Conservation (phyloP, 2,888 invertebrate genomes). For the Drosophila eohydei region DNA sequence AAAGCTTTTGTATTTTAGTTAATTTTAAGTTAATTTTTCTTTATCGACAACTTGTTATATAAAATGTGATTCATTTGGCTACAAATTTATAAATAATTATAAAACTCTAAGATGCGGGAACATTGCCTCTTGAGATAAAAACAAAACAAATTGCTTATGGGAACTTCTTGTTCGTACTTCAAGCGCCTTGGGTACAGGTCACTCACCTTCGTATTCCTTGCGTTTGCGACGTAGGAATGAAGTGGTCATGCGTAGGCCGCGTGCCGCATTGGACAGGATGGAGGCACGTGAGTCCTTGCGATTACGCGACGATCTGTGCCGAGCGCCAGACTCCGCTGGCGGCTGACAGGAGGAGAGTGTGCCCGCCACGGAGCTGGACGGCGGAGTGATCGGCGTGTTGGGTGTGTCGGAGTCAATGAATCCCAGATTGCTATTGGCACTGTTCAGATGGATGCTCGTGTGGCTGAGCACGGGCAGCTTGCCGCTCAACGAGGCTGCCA, state of each 20-base stretch:
- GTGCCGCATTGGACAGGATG: constrained; percentile 75
- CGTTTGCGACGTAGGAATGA: constrained; percentile 83
- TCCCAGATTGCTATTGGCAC: constrained; percentile 81
- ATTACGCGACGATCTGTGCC: constrained; percentile 56
- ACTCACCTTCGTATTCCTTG: constrained; percentile 84
- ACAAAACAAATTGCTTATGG: too few relatives aligned
- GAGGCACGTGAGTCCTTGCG: constrained; percentile 81
- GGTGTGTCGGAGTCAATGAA: constrained; percentile 81
- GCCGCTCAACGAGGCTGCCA: constrained; percentile 73
- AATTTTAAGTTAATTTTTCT: neutral
- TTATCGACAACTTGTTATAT: neutral
- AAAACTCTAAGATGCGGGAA: too few relatives aligned
- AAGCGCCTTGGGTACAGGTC: neutral
- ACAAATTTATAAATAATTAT: too few relatives aligned
- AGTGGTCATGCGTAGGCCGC: constrained; percentile 81
- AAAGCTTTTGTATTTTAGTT: neutral
- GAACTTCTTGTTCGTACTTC: neutral
- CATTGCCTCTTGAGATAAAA: too few relatives aligned
- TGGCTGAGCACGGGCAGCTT: constrained; percentile 51
- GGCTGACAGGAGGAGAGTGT: constrained; percentile 64
- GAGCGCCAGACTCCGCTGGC: constrained; percentile 21
- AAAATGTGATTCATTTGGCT: neutral
- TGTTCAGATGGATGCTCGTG: constrained; percentile 75
- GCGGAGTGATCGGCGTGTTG: constrained; percentile 75
- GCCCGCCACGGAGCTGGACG: constrained; percentile 61